Evolutionary conservation across 2,113 vertebrate genomes (phyloP), one percentile per base, ranked within the genome.

Genomic region (Emberiza fucata): DNA sequence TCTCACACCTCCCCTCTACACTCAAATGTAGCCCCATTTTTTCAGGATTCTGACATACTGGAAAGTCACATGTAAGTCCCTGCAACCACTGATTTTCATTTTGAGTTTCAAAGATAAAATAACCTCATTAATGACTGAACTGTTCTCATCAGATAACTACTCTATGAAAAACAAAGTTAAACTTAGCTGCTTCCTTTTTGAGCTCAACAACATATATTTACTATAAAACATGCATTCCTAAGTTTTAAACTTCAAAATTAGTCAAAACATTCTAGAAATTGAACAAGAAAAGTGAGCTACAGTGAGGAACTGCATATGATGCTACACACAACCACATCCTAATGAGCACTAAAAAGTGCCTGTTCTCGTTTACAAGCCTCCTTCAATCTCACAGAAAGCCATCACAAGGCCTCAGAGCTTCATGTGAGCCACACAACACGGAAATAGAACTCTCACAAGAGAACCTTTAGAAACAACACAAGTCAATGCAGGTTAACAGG

Each of bases 371-470:
- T 7, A 69, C 13, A 57, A n/a, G 16, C 11, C 72, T 81, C 45
- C 53, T 61, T 44, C 17, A 6, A 51, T 64, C 22, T 51, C 39
- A n/a, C n/a, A 50, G 27, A 81, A 42, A 59, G 47, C 8, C 54
- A 64, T 4, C 12, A 6, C 3, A 59, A 63, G 14, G 63, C 71
- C 33, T 42, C 4, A 17, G 39, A 40, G 50, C 29, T 65, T 40
- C 59, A 4, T 0, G 14, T 3, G 6, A 56, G 12, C 28, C 48
- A 76, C 27, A 12, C 12, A 79, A 7, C n/a, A 64, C 0, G 4
- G 31, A 61, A 59, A 48, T 2, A 39, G 14, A 29, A 6, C 5
- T 50, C 57, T 19, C 42, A 29, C 14, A 65, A 48, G 1, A 40
- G 18, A 84, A 22, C 29, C 14, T 68, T 56, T 15, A 44, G 5